phyloP scores from a whole-genome alignment of 2,888 invertebrate genomes.

The Ptilodon capucinus region DNA sequence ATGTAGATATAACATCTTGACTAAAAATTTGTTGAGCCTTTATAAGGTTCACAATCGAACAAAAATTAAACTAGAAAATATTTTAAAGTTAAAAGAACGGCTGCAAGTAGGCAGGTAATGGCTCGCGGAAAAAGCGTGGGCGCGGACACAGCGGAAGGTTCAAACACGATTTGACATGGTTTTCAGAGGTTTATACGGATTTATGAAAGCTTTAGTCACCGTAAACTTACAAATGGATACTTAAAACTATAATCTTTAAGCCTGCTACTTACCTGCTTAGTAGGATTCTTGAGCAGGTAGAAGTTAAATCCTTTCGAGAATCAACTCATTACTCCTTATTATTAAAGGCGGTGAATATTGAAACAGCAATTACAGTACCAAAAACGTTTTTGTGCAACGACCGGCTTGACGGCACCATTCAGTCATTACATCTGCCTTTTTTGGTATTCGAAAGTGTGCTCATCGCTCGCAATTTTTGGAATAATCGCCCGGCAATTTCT shows the following conservation, averaged over 20 bases:
- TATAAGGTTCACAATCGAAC: constrained; percentile 37
- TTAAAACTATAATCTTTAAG: constrained; percentile 3
- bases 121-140: constrained; percentile 54
- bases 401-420: constrained; percentile 30
- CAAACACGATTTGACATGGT: constrained; percentile 47
- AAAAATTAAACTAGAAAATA: constrained; percentile 31
- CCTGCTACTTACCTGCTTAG: not conserved
- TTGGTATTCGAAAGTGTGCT: constrained; percentile 47
- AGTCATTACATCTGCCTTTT: constrained; percentile 45
- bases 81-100: constrained; percentile 44
- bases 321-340: not conserved
- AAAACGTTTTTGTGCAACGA: constrained; percentile 20
- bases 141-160: constrained; percentile 48
- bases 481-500: constrained; percentile 40
- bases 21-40: constrained; percentile 24
- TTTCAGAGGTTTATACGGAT: constrained; percentile 42
- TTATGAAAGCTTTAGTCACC: constrained; percentile 30
- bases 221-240: constrained; percentile 14
- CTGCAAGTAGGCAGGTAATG: constrained; percentile 53
- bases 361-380: constrained; percentile 26
- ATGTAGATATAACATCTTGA: constrained; percentile 12
- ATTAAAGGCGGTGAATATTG: constrained; percentile 9
- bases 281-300: too few relatives aligned
- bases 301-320: not conserved
- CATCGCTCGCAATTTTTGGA: constrained; percentile 30